Evolutionary conservation across 2,113 vertebrate species (phyloP), one percentile per base, ranked within the genome.

Genomic region (Otolemur garnettii): DNA sequence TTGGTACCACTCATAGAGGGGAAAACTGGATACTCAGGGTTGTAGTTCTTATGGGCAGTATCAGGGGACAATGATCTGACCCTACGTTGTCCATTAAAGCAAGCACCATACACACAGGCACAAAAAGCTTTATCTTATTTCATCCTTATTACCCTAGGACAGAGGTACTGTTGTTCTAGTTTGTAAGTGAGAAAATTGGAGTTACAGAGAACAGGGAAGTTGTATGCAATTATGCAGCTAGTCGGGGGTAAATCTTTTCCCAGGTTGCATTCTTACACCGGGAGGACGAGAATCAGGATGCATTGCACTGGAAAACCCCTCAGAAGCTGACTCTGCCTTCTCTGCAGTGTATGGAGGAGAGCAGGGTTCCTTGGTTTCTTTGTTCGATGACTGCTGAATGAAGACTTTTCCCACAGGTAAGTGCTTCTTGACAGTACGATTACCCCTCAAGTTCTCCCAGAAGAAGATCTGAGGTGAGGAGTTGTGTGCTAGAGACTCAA

Each of bases 291-390:
- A 28, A 13, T 30, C 18, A 45, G 18, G 75, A 19, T 10, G 13
- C 11, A 28, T 38, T 30, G 7, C 2, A 0, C 55, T 0, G 17
- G n/a, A 35, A 38, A 12, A 21, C 7, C 33, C 2, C 0, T 28
- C 10, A 0, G 57, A 80, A 42, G 28, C 33, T 0, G 33, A 19
- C 66, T 17, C 50, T 30, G 3, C 35, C 66, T 35, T 9, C 45
- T 79, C 30, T 17, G 35, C 4, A 1, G 90, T 14, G 19, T 0
- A 0, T 0, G 14, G 26, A 53, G 17, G 28, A 59, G 30, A 5
- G 3, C 12, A 59, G 28, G 11, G 2, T 42, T 17, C 33, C 38
- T 5, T 22, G 38, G 12, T 53, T 66, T 35, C 71, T 14, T 11
- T 0, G 0, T 24, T 9, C 1, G 30, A 50, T 6, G 21, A 28